These are phyloP conservation scores for Ceratitis capitata DNA, from an alignment of 1,140 invertebrate species.

Conservation along the genomic window DNA sequence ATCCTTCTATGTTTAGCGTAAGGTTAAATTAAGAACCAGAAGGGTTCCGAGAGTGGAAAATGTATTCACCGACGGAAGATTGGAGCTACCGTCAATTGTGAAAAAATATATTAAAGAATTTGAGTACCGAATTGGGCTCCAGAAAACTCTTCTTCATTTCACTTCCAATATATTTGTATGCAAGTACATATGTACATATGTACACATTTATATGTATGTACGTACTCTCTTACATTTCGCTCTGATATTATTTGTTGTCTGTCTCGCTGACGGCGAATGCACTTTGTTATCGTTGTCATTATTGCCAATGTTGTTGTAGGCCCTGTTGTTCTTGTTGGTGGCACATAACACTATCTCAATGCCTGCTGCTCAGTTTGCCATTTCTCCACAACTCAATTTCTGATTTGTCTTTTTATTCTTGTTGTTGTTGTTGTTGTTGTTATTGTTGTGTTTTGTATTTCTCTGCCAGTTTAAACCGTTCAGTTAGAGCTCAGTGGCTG, in stretches of 20 bases:
- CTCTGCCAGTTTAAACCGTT: neutral
- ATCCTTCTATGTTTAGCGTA: too few relatives aligned
- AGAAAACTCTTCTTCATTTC: too few relatives aligned
- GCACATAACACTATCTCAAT: neutral
- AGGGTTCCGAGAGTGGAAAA: too few relatives aligned
- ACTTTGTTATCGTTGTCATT: neutral
- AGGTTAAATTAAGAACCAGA: too few relatives aligned
- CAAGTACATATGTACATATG: neutral
- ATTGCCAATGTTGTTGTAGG: neutral
- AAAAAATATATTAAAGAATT: too few relatives aligned
- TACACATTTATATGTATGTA: too few relatives aligned
- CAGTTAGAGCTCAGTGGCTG: neutral
- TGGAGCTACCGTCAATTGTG: too few relatives aligned
- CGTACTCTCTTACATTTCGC: neutral
- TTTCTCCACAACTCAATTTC: conserved; percentile 27
- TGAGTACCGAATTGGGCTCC: too few relatives aligned
- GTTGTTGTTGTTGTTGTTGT: neutral
- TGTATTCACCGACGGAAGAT: too few relatives aligned
- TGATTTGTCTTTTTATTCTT: neutral
- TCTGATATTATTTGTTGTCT: neutral
- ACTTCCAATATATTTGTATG: too few relatives aligned
- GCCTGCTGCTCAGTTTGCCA: neutral
- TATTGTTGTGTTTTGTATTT: neutral
- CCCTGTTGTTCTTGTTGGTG: neutral
- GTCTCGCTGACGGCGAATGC: neutral